A percentile compares a stretch with the other conserved stretches of the same genome.
These are phyloP conservation scores for Antechinus stuartii DNA, from an alignment of 2,113 vertebrate genomes.

Conservation along the genomic window DNA sequence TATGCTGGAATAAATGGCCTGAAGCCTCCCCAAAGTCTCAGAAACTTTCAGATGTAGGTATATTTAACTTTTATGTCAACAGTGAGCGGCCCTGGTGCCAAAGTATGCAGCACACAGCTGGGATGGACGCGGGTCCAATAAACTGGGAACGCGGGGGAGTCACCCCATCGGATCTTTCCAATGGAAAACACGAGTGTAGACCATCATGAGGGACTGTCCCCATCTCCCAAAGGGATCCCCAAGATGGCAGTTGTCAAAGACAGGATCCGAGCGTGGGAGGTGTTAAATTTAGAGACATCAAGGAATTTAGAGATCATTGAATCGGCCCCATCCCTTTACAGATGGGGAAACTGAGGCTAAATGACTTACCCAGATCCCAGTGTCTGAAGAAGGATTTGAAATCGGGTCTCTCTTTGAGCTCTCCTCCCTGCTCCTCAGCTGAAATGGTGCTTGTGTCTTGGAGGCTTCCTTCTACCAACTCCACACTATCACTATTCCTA, in stretches of 20 bases:
- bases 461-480: background rate
- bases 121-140: slow-evolving; percentile 51
- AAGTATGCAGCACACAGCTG: slow-evolving; percentile 68
- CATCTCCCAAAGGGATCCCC: slow-evolving; percentile 9
- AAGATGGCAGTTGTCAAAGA: background rate
- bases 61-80: slow-evolving; percentile 78
- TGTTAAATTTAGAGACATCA: background rate
- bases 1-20: slow-evolving; percentile 75
- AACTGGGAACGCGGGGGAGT: background rate
- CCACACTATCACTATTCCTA: background rate
- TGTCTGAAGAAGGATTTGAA: background rate
- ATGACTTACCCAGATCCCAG: background rate
- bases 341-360: background rate
- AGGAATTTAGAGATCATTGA: background rate
- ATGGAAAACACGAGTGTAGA: background rate
- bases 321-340: slow-evolving; percentile 16
- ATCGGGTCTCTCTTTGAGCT: background rate
- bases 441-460: background rate
- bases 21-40: slow-evolving; percentile 78
- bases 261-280: background rate
- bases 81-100: slow-evolving; percentile 63
- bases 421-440: background rate
- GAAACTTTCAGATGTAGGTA: slow-evolving; percentile 78
- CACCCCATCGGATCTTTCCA: background rate
- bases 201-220: background rate